A percentile compares a stretch with the other conserved stretches of the same genome.
phyloP scores from a whole-genome alignment of 2,888 invertebrate genomes.

The Chalcosyrphus nemorum region DNA sequence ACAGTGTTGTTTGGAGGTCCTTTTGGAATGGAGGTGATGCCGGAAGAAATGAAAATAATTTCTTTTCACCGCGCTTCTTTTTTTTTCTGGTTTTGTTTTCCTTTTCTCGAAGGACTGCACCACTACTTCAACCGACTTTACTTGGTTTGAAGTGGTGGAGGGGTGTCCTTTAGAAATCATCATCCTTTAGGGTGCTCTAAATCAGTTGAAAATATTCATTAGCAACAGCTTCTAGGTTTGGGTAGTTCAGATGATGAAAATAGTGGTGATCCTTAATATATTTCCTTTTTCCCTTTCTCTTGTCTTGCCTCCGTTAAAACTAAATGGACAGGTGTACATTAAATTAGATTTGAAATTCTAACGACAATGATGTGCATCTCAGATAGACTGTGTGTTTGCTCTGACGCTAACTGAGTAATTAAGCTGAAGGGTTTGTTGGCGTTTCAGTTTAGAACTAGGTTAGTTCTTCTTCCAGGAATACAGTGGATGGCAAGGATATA shows the following conservation, averaged over 20 bases:
- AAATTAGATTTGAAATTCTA: background rate
- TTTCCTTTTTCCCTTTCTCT: background rate
- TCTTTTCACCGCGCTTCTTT: conserved; percentile 1
- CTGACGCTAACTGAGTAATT: background rate
- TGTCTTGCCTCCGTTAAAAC: no score
- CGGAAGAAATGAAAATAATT: conserved; percentile 49
- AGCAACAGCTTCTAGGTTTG: conserved; percentile 30
- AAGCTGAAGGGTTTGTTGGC: background rate
- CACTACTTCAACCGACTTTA: background rate
- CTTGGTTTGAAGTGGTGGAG: background rate
- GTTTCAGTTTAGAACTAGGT: background rate
- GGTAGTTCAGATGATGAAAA: background rate
- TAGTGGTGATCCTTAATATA: background rate
- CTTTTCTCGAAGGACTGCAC: conserved; percentile 11
- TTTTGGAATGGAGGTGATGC: conserved; percentile 4
- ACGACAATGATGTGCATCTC: conserved; percentile 1
- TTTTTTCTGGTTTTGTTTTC: background rate
- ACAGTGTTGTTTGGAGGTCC: background rate
- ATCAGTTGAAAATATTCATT: conserved; percentile 55
- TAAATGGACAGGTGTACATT: background rate
- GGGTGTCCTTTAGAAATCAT: conserved; percentile 22
- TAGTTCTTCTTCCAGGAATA: background rate
- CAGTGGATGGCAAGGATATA: background rate
- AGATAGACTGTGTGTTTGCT: no score
- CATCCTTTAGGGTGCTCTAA: conserved; percentile 26